phyloP scores from a whole-genome alignment of 30 jellyfish, hydroid and myxozoan genomes.

The Aurelia coerulea region DNA sequence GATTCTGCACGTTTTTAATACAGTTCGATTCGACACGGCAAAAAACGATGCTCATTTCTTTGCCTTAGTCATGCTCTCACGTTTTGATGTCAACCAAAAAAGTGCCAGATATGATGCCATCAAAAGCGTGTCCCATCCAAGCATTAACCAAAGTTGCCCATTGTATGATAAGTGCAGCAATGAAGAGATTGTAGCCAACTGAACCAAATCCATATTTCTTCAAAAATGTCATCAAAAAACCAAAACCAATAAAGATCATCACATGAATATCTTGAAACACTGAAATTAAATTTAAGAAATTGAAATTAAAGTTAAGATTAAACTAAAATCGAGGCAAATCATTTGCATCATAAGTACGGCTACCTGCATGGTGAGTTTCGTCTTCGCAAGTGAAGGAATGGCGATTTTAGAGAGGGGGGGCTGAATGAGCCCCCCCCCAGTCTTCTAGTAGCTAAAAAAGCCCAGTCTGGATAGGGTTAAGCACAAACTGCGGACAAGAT shows the following conservation, averaged over 20 bases:
- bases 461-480: too few species aligned
- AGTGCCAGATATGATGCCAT: slow-evolving; percentile 38
- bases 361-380: too few species aligned
- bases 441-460: too few species aligned
- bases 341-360: too few species aligned
- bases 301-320: neutral
- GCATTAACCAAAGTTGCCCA: slow-evolving; percentile 96
- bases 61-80: slow-evolving; percentile 8
- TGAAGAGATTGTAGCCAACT: slow-evolving; percentile 82
- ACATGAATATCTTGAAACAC: slow-evolving; percentile 97
- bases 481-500: too few species aligned
- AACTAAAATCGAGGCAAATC: neutral
- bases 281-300: slow-evolving; percentile 9
- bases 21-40: too few species aligned
- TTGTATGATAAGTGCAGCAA: slow-evolving; percentile 85
- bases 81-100: slow-evolving; percentile 62
- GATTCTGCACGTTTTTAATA: too few species aligned
- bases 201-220: slow-evolving; percentile 90
- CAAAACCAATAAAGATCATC: slow-evolving; percentile 96
- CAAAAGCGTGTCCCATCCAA: slow-evolving; percentile 89
- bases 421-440: too few species aligned
- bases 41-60: too few species aligned
- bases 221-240: slow-evolving; percentile 90
- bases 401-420: too few species aligned
- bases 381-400: too few species aligned